Evolutionary conservation across 2,797 vertebrate genomes (phyloP).

Genomic region (Trachops cirrhosus): DNA sequence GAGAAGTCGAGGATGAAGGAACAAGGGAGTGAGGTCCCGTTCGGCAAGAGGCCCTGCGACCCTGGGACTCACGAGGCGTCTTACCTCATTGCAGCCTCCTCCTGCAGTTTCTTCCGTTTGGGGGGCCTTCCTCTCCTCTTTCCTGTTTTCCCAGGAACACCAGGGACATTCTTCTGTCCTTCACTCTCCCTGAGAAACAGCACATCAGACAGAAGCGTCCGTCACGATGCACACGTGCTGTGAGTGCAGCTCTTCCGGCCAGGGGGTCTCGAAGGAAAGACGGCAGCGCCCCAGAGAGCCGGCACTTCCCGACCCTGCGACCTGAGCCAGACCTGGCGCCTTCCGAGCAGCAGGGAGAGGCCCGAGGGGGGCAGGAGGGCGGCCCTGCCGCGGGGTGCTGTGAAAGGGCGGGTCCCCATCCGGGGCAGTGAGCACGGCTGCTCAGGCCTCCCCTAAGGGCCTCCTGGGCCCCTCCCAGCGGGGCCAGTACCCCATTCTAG

Average conservation of each 20-base stretch:
- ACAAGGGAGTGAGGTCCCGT: background rate
- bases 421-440: too few species aligned
- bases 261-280: background rate
- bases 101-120: constrained; percentile 90
- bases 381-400: too few species aligned
- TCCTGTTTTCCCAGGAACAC: constrained; percentile 83
- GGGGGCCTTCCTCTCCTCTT: constrained; percentile 95
- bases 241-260: background rate
- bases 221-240: background rate
- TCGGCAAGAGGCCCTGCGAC: background rate
- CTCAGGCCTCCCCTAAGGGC: too few species aligned
- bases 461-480: too few species aligned
- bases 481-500: too few species aligned
- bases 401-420: too few species aligned
- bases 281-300: too few species aligned
- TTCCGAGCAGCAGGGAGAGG: background rate
- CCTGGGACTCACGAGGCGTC: background rate
- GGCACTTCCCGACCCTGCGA: too few species aligned
- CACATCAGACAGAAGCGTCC: constrained; percentile 27
- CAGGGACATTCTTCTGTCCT: constrained; percentile 77
- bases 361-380: too few species aligned
- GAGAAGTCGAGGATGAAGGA: background rate
- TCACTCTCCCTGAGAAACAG: constrained; percentile 77
- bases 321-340: too few species aligned
- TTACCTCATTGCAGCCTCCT: constrained; percentile 88